Conservation (phyloP, 2,113 vertebrate species). For the Drymodes brunneopygia region DNA sequence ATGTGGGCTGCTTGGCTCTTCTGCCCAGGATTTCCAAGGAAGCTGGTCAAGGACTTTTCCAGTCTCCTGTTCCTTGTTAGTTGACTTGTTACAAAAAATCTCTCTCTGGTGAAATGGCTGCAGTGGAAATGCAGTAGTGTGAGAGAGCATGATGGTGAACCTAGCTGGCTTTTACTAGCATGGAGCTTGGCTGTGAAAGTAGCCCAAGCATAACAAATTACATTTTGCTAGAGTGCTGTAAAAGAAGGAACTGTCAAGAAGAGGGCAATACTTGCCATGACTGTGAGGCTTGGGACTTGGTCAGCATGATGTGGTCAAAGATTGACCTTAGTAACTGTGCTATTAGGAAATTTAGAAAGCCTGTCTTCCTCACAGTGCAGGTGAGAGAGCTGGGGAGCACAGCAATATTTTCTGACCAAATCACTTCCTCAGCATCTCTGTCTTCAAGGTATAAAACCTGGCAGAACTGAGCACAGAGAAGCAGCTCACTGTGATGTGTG, state of each 20-base stretch:
- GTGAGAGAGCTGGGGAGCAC: neutral
- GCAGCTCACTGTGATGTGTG: neutral
- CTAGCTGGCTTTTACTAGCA: neutral
- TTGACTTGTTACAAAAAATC: neutral
- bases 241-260: neutral
- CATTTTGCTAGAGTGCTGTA: neutral
- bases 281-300: neutral
- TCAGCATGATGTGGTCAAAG: neutral
- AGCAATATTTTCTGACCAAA: neutral
- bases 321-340: neutral
- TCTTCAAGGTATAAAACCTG: neutral
- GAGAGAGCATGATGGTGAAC: neutral
- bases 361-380: accelerated
- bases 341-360: neutral
- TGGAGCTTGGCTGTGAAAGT: neutral
- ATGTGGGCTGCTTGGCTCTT: neutral
- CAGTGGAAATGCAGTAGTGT: neutral
- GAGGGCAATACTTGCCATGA: neutral
- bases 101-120: neutral
- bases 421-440: neutral
- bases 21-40: neutral
- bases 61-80: neutral
- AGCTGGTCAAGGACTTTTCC: neutral
- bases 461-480: neutral
- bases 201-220: neutral